Evolutionary conservation across 2,797 vertebrate genomes (phyloP).

Genomic region (Vireo griseus): DNA sequence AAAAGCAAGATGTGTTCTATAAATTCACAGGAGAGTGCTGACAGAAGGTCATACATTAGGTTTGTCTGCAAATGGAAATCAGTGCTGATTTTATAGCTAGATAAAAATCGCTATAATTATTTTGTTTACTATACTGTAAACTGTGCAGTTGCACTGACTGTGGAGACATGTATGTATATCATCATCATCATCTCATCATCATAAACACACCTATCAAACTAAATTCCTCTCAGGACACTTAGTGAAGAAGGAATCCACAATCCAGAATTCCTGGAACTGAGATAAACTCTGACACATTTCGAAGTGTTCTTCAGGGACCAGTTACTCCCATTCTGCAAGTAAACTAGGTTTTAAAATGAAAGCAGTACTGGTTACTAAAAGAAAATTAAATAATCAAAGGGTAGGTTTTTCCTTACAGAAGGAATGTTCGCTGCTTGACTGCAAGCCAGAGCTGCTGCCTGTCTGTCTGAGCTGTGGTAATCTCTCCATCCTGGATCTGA

Average conservation of each 20-base stretch:
- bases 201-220: neutral
- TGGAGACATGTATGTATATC: neutral
- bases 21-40: neutral
- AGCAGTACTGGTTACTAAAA: neutral
- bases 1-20: neutral
- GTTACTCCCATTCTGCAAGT: neutral
- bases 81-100: neutral
- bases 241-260: neutral
- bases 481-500: neutral
- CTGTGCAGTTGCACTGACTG: neutral
- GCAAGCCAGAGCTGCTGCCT: neutral
- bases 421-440: neutral
- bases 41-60: neutral
- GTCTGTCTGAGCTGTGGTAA: neutral
- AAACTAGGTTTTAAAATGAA: neutral
- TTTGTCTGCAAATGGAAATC: neutral
- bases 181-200: no score
- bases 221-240: neutral
- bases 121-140: neutral
- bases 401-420: slow-evolving; percentile 53
- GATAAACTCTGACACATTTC: neutral
- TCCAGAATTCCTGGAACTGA: neutral
- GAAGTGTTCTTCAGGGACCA: neutral
- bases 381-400: neutral
- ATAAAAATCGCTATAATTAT: neutral